phyloP scores from a whole-genome alignment of 2,888 invertebrate genomes.

The Sthenelais limicola region DNA sequence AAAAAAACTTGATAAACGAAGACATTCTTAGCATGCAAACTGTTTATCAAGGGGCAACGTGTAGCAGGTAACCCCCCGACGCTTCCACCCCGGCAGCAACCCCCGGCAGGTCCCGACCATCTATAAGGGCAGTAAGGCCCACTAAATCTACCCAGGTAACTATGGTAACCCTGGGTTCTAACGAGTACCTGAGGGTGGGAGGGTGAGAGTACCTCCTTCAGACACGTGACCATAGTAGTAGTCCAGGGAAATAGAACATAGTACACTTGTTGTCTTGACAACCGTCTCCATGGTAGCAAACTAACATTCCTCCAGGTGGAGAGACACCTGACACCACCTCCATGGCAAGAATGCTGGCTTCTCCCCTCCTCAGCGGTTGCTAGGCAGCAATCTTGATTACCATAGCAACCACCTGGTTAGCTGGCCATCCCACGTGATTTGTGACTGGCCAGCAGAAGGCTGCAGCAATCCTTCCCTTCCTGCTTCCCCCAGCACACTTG shows the following conservation, averaged over 20 bases:
- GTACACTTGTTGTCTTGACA: slow-evolving; percentile 33
- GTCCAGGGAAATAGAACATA: not conserved
- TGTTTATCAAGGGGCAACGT: no score
- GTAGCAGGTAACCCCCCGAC: no score
- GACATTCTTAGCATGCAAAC: no score
- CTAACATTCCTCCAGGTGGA: slow-evolving; percentile 46
- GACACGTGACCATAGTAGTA: slow-evolving; percentile 23
- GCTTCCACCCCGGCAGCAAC: no score
- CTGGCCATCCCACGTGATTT: slow-evolving; percentile 37
- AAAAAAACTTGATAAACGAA: no score
- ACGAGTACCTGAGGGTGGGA: slow-evolving; percentile 2
- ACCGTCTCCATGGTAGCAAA: slow-evolving; percentile 58
- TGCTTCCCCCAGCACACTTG: no score
- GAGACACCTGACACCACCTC: slow-evolving; percentile 30
- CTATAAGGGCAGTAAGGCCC: no score
- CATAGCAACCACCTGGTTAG: slow-evolving; percentile 45
- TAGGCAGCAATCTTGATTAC: slow-evolving; percentile 24
- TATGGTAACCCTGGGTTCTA: slow-evolving; percentile 4
- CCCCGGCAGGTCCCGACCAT: no score
- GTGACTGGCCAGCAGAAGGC: no score
- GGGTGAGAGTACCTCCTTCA: slow-evolving; percentile 8
- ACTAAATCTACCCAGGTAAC: slow-evolving; percentile 12
- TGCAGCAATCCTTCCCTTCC: no score
- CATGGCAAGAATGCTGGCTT: not conserved
- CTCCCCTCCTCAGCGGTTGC: not conserved